A percentile compares a stretch with the other conserved stretches of the same genome.
phyloP scores from a whole-genome alignment of 2,113 vertebrate species.

The Indicator indicator region DNA sequence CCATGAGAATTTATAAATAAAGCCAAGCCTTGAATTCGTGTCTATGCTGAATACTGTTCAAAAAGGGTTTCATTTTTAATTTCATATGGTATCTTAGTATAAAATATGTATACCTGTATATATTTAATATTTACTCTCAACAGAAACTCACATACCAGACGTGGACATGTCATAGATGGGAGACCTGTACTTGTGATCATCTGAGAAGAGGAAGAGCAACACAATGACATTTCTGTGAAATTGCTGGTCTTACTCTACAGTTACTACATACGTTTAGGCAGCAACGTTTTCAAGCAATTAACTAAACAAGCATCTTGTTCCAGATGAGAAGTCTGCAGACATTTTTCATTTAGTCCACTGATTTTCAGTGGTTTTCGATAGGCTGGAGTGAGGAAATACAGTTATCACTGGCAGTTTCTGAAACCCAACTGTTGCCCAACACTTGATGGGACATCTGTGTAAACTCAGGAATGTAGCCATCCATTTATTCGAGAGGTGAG shows the following conservation, averaged over 20 bases:
- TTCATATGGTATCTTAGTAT: neutral
- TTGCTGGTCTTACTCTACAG: neutral
- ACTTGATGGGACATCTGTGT: neutral
- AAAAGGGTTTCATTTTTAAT: neutral
- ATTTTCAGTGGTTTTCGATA: neutral
- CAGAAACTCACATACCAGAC: neutral
- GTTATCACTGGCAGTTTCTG: neutral
- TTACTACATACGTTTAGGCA: neutral
- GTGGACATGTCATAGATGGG: neutral
- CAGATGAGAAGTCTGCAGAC: neutral
- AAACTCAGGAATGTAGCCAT: neutral
- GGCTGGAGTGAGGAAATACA: neutral
- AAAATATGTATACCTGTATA: neutral
- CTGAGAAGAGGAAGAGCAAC: neutral
- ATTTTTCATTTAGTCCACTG: neutral
- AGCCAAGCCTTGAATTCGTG: neutral
- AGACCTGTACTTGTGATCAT: rapidly evolving
- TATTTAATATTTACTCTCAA: neutral
- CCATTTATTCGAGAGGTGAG: neutral
- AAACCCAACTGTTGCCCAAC: neutral
- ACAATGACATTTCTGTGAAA: neutral
- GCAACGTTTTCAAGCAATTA: neutral
- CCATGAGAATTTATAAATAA: neutral
- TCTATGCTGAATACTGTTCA: neutral
- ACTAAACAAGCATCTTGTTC: neutral